Base-by-base conservation (phyloP, 2,113 vertebrate genomes). In the Xiphophorus couchianus region DNA sequence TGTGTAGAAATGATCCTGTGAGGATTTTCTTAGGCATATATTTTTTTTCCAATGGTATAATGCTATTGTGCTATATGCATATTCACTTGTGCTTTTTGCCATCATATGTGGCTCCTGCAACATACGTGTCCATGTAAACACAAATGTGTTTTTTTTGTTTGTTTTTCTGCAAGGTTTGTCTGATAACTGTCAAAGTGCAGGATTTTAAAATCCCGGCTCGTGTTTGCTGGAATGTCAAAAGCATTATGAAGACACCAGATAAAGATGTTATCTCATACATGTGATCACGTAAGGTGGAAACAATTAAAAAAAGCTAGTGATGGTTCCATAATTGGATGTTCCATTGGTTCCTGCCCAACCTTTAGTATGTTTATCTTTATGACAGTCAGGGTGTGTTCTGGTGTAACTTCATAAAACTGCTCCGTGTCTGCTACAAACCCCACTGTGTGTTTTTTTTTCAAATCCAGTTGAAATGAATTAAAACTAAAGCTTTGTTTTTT, bases 331-430 rank as follows among this genome's bases (percentile, higher is more conserved):
- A 83, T 84, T 63, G 63, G 54, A 82, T 84, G 83, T 84, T 85
- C 80, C 66, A 82, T 71, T 69, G 72, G 86, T 63, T 62, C 71
- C 87, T 83, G 81, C 84, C 69, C 71, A 89, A 81, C 78, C 86
- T 88, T 83, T 81, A 33, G 65, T 22, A 74, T 69, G 83, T 89
- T 93, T 94, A 93, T 93, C 92, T 95, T 94, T 95, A 95, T 77
- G 85, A 80, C 90, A 71, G 17, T 65, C 17, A 28, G 90, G 91
- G 86, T 35, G 89, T 91, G 88, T 73, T 78, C 54, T 1, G 30
- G 54, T 79, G 51, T 19, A 70, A 71, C 80, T 90, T 91, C 84
- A 93, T 90, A 91, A 92, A 91, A 86, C 4, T 5, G 62, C 94
- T 94, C 90, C 77, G 90, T 84, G 94, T 94, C 83, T 69, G n/a